Evolutionary conservation across 2,113 vertebrate species (phyloP).

Genomic region (Mirounga angustirostris): DNA sequence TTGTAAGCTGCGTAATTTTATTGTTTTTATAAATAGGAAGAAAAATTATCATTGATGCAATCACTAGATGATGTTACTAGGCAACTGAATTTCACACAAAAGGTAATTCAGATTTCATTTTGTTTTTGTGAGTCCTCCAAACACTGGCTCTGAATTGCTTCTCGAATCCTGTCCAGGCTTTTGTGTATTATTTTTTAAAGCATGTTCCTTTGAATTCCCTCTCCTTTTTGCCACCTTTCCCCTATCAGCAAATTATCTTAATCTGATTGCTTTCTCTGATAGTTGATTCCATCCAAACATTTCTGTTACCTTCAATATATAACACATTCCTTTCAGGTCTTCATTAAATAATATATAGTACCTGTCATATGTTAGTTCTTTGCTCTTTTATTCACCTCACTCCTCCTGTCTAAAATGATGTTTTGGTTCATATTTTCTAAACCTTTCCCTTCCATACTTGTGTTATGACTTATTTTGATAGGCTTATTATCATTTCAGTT

Average conservation of each 20-base stretch:
- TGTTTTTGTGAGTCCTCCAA: conserved; percentile 29
- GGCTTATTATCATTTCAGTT: conserved; percentile 11
- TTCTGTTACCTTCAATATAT: background rate
- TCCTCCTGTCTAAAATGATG: conserved; percentile 32
- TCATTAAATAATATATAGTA: background rate
- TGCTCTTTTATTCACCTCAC: background rate
- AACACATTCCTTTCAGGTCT: background rate
- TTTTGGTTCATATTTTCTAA: conserved; percentile 16
- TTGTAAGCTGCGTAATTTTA: conserved; percentile 50
- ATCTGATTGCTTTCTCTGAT: conserved; percentile 21
- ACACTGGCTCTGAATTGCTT: background rate
- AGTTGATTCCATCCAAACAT: background rate
- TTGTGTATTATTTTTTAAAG: conserved; percentile 40
- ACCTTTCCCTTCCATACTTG: background rate
- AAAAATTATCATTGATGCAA: conserved; percentile 91
- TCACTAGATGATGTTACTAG: conserved; percentile 93
- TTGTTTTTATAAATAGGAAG: conserved; percentile 88
- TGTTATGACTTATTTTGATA: background rate
- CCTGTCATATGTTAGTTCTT: background rate
- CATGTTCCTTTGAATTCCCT: background rate
- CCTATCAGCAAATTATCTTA: background rate
- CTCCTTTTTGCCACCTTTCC: background rate
- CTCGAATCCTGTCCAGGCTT: conserved; percentile 27
- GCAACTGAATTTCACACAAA: conserved; percentile 92
- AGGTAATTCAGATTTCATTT: conserved; percentile 87